phyloP scores from a whole-genome alignment of 2,797 vertebrate genomes.

The Cygnus olor region DNA sequence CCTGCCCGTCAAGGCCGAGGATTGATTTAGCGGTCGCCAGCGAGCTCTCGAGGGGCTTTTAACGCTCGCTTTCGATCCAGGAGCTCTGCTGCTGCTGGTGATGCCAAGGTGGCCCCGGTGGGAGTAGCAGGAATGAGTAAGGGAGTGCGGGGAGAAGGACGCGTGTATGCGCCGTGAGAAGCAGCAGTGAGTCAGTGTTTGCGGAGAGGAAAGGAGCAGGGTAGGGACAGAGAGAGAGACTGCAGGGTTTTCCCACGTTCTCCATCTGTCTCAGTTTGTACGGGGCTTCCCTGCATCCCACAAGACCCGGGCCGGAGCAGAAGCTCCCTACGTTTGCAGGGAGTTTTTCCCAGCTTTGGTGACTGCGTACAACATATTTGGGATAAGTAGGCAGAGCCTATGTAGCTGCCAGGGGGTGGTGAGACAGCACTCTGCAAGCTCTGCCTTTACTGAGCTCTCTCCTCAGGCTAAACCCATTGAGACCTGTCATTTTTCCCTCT shows the following conservation, averaged over 20 bases:
- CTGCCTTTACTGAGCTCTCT: neutral
- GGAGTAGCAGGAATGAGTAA: slow-evolving; percentile 43
- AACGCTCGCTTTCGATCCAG: neutral
- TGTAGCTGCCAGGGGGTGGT: neutral
- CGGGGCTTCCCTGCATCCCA: neutral
- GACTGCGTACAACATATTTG: neutral
- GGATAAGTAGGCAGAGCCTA: neutral
- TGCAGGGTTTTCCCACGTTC: neutral
- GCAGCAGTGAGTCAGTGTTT: slow-evolving; percentile 42
- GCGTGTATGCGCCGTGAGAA: neutral
- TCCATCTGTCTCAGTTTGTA: neutral
- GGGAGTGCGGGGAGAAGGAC: neutral
- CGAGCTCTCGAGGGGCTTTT: slow-evolving; percentile 47
- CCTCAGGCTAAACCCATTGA: neutral
- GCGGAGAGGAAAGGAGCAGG: neutral
- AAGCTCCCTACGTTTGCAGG: neutral
- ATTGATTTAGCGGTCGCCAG: slow-evolving; percentile 12
- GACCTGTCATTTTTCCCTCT: neutral
- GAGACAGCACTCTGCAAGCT: neutral
- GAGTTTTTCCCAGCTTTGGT: neutral
- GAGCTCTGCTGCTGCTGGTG: neutral
- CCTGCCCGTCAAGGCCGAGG: neutral
- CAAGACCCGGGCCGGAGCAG: neutral
- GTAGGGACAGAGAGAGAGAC: neutral
- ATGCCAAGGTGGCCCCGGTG: neutral